Evolutionary conservation across 2,113 vertebrate genomes (phyloP).

Genomic region (Columbina picui): DNA sequence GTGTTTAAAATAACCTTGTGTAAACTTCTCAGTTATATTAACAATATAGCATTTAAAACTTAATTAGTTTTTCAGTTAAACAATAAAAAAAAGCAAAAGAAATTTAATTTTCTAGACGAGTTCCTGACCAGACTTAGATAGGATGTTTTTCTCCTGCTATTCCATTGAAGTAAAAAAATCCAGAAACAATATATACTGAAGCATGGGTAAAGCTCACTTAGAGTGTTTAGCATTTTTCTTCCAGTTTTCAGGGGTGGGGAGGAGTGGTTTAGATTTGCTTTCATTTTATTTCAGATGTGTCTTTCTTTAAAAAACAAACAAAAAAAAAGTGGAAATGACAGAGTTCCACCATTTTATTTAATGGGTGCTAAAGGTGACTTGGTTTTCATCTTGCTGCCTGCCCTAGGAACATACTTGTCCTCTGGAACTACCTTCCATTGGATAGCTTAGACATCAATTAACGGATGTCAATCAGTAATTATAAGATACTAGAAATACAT

Average conservation of each 20-base stretch:
- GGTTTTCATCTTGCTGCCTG: neutral
- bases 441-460: neutral
- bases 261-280: neutral
- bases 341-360: neutral
- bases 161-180: neutral
- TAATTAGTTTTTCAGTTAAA: neutral
- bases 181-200: neutral
- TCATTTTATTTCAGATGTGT: neutral
- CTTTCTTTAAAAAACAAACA: neutral
- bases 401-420: neutral
- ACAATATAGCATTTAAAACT: neutral
- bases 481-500: neutral
- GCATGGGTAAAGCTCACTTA: neutral
- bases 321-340: neutral
- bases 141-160: neutral
- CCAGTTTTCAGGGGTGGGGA: neutral
- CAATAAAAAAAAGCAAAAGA: neutral
- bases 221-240: neutral
- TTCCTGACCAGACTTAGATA: neutral
- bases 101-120: neutral
- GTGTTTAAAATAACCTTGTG: neutral
- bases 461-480: accelerated
- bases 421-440: neutral
- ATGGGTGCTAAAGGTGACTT: neutral
- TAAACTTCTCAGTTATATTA: neutral